Percentiles rank a stretch among this genome's conserved stretches.
Conservation (phyloP, 1,140 invertebrate species). For the Zaprionus ornatus region DNA sequence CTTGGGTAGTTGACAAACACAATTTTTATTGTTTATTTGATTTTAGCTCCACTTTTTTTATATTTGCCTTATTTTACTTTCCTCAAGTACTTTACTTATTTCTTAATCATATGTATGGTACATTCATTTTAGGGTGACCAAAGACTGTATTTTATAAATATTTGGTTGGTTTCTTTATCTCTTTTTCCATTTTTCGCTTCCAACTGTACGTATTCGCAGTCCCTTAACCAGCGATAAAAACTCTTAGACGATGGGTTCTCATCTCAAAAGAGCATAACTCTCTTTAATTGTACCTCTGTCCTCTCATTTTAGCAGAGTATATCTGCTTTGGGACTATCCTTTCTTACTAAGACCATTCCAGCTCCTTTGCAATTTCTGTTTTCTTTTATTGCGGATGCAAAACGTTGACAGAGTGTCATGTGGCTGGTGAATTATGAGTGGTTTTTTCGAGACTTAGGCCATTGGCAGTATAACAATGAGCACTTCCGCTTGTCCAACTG, state of each 20-base stretch:
- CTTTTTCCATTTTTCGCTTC: too few species aligned
- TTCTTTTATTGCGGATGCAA: conserved; percentile 58
- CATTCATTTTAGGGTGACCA: background rate
- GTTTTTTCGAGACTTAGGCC: conserved; percentile 45
- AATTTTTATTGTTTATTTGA: too few species aligned
- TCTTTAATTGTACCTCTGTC: background rate
- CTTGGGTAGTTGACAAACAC: too few species aligned
- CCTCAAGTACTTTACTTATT: too few species aligned
- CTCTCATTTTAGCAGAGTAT: too few species aligned
- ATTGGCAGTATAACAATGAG: conserved; percentile 74
- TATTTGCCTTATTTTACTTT: too few species aligned
- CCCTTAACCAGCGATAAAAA: too few species aligned
- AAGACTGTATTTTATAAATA: background rate
- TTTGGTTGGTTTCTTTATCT: too few species aligned
- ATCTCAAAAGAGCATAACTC: background rate
- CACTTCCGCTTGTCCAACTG: conserved; percentile 57
- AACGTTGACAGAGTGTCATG: conserved; percentile 75
- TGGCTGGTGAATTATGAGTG: conserved; percentile 72
- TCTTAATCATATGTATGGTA: too few species aligned
- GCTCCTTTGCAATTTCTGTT: conserved; percentile 16
- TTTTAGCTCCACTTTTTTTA: too few species aligned
- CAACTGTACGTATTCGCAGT: too few species aligned
- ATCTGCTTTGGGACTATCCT: background rate
- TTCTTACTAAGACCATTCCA: background rate
- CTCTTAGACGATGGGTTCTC: too few species aligned